Conservation (phyloP, 2,797 vertebrate genomes). For the Avahi laniger region DNA sequence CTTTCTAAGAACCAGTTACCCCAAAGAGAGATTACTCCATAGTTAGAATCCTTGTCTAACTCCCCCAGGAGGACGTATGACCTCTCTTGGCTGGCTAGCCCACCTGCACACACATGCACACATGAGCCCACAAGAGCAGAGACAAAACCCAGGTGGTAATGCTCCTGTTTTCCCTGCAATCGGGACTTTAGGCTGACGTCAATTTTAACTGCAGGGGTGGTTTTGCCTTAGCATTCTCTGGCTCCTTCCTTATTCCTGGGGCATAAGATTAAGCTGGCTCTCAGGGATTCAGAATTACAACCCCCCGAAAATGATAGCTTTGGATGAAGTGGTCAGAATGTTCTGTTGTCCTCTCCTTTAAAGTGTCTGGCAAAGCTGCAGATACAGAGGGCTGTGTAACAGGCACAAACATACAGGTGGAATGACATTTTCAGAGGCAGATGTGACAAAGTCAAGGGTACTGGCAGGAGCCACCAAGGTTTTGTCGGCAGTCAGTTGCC, state of each 20-base stretch:
- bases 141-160: no score
- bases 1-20: conserved; percentile 1
- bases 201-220: neutral
- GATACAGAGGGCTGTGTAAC: neutral
- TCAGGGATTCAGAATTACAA: neutral
- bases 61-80: neutral
- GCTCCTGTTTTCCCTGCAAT: neutral
- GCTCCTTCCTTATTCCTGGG: neutral
- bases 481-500: neutral
- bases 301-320: neutral
- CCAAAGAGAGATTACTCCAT: neutral
- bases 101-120: neutral
- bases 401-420: neutral
- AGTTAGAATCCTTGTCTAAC: neutral
- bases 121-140: neutral
- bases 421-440: neutral
- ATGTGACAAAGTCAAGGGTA: neutral
- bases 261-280: neutral
- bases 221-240: neutral
- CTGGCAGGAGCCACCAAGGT: neutral
- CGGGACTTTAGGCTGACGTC: neutral
- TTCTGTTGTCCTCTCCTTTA: neutral
- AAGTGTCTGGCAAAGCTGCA: neutral
- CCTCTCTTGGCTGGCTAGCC: neutral
- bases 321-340: neutral